Conservation (phyloP, 2,113 vertebrate species). For the Carollia perspicillata region DNA sequence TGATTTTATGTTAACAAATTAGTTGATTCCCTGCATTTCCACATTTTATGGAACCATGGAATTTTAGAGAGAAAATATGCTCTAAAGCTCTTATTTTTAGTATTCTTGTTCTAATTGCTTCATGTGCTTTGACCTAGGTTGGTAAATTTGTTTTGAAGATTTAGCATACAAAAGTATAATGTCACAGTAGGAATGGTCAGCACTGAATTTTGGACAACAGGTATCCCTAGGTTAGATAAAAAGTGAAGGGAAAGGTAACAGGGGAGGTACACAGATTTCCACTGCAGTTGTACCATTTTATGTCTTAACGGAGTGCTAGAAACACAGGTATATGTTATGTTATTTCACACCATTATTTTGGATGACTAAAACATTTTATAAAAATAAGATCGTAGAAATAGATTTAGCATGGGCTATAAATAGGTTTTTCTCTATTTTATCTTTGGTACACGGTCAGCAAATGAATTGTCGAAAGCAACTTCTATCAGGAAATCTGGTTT, state of each 20-base stretch:
- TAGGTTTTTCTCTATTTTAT: conserved; percentile 13
- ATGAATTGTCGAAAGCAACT: conserved; percentile 46
- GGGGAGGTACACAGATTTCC: background rate
- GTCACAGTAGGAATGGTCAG: background rate
- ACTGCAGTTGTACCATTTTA: background rate
- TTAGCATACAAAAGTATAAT: background rate
- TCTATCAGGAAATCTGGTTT: conserved; percentile 48
- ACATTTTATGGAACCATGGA: background rate
- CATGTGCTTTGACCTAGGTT: background rate
- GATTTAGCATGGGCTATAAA: background rate
- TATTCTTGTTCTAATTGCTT: background rate
- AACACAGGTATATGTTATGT: background rate
- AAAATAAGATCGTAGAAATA: conserved; percentile 34
- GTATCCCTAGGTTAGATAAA: background rate
- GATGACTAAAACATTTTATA: conserved; percentile 20
- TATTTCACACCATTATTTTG: conserved; percentile 1
- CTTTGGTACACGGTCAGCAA: background rate
- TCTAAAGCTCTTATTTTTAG: background rate
- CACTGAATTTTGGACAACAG: background rate
- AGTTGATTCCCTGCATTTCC: background rate
- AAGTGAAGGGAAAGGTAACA: background rate
- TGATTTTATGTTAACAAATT: conserved; percentile 16
- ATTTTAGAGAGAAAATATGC: background rate
- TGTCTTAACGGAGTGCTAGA: background rate
- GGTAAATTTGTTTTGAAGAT: background rate